phyloP scores from a whole-genome alignment of 2,797 vertebrate genomes.

The Mycteria americana region DNA sequence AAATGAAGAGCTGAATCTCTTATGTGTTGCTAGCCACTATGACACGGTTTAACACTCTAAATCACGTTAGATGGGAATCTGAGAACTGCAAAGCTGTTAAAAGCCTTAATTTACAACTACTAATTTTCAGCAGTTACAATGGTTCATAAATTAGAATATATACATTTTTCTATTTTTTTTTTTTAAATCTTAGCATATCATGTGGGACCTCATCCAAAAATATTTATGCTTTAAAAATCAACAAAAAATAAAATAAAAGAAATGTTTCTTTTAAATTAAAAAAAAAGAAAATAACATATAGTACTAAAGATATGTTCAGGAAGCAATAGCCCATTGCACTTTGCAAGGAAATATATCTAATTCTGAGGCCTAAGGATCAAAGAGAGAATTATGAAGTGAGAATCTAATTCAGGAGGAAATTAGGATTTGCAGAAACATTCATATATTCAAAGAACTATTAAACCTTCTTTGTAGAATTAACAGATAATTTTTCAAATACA shows the following conservation, averaged over 20 bases:
- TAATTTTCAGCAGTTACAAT: background rate
- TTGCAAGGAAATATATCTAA: background rate
- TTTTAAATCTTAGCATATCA: background rate
- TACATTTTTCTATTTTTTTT: background rate
- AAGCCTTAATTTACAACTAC: background rate
- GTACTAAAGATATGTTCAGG: background rate
- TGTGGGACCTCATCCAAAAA: background rate
- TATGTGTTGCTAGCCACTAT: background rate
- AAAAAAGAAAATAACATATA: accelerated
- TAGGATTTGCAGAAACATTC: constrained; percentile 9
- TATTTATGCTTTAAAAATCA: background rate
- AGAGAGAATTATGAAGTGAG: constrained; percentile 26
- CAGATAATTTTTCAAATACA: background rate
- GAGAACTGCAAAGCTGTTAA: constrained; percentile 12
- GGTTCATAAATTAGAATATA: background rate
- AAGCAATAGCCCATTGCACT: background rate
- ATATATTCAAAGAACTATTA: background rate
- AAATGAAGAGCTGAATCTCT: background rate
- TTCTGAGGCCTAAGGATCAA: constrained; percentile 2
- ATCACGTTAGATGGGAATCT: background rate
- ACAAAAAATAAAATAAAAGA: background rate
- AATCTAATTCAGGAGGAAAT: constrained; percentile 25
- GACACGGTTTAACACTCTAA: background rate
- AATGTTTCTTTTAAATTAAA: background rate
- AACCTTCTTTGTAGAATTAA: background rate